phyloP scores from a whole-genome alignment of 2,888 invertebrate species.

The Patella ulyssiponensis region DNA sequence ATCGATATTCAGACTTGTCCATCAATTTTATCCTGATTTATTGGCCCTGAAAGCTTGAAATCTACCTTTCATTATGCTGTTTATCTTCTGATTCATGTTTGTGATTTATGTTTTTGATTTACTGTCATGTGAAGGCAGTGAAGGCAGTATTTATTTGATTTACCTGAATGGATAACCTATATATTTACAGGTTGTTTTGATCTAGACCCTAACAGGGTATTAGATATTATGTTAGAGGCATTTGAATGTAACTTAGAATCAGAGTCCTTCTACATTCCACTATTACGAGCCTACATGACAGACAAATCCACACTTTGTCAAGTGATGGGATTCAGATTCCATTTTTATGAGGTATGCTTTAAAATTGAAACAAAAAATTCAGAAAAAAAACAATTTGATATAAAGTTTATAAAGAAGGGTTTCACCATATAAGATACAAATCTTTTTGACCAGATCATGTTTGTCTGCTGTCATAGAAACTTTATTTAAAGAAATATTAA shows the following conservation, averaged over 20 bases:
- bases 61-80: neutral
- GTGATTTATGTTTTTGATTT: neutral
- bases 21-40: too few relatives aligned
- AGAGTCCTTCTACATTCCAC: slow-evolving; percentile 84
- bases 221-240: slow-evolving; percentile 95
- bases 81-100: too few relatives aligned
- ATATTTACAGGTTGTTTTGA: slow-evolving; percentile 88
- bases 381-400: too few relatives aligned
- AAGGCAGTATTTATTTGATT: neutral
- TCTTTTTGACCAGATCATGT: too few relatives aligned
- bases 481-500: neutral
- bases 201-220: slow-evolving; percentile 96
- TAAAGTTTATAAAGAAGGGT: too few relatives aligned
- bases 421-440: too few relatives aligned
- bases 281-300: slow-evolving; percentile 89
- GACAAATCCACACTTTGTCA: slow-evolving; percentile 91
- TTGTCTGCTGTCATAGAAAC: too few relatives aligned
- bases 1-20: too few relatives aligned
- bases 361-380: neutral
- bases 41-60: neutral
- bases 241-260: slow-evolving; percentile 82
- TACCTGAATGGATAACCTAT: too few relatives aligned
- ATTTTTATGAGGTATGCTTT: slow-evolving; percentile 74
- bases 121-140: neutral
- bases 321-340: slow-evolving; percentile 93